phyloP scores from a whole-genome alignment of 2,888 invertebrate genomes.

The Aphrophora alni region DNA sequence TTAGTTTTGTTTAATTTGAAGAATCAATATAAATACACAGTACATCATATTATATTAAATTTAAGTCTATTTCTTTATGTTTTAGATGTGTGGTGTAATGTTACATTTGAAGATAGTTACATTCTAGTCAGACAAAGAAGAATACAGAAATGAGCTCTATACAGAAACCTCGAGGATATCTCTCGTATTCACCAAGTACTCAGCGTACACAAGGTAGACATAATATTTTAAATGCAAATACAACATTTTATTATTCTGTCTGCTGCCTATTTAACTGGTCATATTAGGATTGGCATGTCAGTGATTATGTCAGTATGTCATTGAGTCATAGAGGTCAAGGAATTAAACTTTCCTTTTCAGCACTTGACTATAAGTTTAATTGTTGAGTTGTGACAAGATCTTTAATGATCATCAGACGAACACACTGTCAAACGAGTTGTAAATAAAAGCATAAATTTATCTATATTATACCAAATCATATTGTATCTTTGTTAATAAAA shows the following conservation, averaged over 20 bases:
- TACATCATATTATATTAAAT: too few relatives aligned
- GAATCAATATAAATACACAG: too few relatives aligned
- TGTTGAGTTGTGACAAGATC: not conserved
- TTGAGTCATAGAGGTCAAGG: not conserved
- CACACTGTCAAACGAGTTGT: too few relatives aligned
- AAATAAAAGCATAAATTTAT: too few relatives aligned
- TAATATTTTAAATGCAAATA: not conserved
- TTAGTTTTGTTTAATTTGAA: too few relatives aligned
- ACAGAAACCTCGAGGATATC: conserved; percentile 50
- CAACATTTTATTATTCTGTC: not conserved
- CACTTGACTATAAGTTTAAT: not conserved
- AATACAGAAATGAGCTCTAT: conserved; percentile 48
- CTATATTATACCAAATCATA: too few relatives aligned
- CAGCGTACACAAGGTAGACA: conserved; percentile 49
- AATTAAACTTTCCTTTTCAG: not conserved
- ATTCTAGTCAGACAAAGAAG: not conserved
- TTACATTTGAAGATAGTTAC: not conserved
- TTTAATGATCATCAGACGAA: too few relatives aligned
- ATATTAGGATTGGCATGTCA: not conserved
- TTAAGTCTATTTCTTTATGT: too few relatives aligned
- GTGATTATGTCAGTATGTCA: not conserved
- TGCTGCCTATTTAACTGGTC: not conserved
- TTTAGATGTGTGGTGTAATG: not conserved
- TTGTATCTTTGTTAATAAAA: too few relatives aligned
- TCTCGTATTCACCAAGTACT: conserved; percentile 48